These are phyloP conservation scores for Chionoecetes opilio DNA, from an alignment of 1,140 invertebrate species.

Conservation along the genomic window DNA sequence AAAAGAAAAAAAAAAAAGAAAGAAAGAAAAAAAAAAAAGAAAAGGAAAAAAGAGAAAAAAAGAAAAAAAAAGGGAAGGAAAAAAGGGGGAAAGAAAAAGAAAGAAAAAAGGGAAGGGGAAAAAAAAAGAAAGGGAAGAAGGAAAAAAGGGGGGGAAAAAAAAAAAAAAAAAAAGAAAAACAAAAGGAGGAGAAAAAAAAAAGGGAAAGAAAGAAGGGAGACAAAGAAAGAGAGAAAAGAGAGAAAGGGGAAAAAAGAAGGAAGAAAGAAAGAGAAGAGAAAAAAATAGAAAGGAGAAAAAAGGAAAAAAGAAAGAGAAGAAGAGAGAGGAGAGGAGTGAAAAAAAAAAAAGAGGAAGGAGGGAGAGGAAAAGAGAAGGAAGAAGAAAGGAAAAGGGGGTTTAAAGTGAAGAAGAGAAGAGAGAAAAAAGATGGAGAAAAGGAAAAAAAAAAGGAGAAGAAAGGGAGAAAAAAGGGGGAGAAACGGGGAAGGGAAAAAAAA, in stretches of 20 bases:
- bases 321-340: not conserved
- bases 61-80: not conserved
- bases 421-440: not conserved
- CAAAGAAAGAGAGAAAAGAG: not conserved
- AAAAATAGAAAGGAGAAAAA: not conserved
- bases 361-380: not conserved
- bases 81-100: not conserved
- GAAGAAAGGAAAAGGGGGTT: not conserved
- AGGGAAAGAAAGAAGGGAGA: too few species aligned
- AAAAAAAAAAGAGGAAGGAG: not conserved
- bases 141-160: not conserved
- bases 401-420: not conserved
- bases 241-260: not conserved
- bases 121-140: not conserved
- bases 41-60: not conserved
- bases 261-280: not conserved
- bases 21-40: not conserved
- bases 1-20: not conserved
- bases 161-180: too few species aligned
- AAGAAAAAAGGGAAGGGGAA: not conserved
- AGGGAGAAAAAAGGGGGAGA: too few species aligned
- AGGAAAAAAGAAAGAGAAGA: not conserved
- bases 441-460: too few species aligned
- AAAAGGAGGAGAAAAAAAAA: too few species aligned
- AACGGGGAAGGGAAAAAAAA: too few species aligned